phyloP scores from a whole-genome alignment of 2,888 invertebrate species.

The Cyaniris semiargus region DNA sequence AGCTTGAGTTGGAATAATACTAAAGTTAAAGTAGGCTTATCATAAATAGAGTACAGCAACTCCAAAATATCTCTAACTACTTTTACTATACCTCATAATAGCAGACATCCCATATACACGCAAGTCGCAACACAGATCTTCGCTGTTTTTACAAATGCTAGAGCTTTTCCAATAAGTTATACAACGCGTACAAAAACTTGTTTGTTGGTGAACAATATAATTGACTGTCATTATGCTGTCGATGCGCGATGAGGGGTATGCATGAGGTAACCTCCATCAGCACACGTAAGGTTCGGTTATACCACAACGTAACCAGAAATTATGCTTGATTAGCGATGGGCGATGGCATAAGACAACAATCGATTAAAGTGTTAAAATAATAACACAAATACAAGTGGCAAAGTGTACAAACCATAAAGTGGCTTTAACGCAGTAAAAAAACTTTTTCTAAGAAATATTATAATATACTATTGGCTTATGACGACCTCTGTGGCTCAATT shows the following conservation, averaged over 20 bases:
- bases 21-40: no score
- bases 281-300: background rate
- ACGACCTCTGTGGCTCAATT: no score
- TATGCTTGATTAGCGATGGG: background rate
- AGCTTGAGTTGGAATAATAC: no score
- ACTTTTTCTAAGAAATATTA: no score
- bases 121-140: background rate
- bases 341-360: background rate
- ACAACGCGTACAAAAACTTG: slow-evolving; percentile 1
- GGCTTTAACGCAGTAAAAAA: no score
- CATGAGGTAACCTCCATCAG: background rate
- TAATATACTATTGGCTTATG: no score
- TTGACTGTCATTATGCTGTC: background rate
- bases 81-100: background rate
- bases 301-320: background rate
- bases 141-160: background rate
- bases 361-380: background rate
- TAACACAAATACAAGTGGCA: no score
- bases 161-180: slow-evolving; percentile 6
- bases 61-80: background rate
- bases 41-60: background rate
- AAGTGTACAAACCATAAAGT: no score
- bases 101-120: background rate
- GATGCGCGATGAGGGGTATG: background rate
- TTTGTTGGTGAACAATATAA: slow-evolving; percentile 1